These are phyloP conservation scores for Hydrotaea diabolus DNA, from an alignment of 2,888 invertebrate species.

Conservation along the genomic window DNA sequence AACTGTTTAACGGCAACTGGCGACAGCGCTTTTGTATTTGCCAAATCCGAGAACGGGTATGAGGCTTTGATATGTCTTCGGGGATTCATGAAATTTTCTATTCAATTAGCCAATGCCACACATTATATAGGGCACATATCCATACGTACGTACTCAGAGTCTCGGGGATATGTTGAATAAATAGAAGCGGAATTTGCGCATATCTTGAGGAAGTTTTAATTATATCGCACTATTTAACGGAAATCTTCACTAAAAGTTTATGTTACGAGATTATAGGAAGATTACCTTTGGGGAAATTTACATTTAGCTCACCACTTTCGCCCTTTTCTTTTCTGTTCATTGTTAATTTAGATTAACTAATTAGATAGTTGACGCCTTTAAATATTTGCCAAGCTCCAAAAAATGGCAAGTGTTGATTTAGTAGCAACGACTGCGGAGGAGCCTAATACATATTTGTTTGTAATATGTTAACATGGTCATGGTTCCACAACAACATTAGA, in stretches of 20 bases:
- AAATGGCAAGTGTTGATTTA: constrained; percentile 1
- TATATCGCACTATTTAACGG: background rate
- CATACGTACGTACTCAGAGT: background rate
- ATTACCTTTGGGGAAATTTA: background rate
- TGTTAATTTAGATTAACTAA: constrained; percentile 7
- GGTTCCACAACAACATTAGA: no score
- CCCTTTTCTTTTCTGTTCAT: background rate
- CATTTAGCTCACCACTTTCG: background rate
- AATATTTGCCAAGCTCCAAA: background rate
- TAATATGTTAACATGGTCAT: no score
- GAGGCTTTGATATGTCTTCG: background rate
- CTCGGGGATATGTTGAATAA: no score
- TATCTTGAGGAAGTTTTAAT: no score
- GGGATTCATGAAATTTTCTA: constrained; percentile 34
- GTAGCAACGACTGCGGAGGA: background rate
- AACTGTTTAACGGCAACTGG: background rate
- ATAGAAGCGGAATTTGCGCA: no score
- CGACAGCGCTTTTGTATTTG: constrained; percentile 21
- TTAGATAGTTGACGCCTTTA: background rate
- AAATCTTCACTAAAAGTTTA: background rate
- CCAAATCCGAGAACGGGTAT: background rate
- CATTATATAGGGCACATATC: background rate
- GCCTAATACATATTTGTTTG: no score
- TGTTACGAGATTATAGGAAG: background rate
- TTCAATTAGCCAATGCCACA: constrained; percentile 41